Evolutionary conservation across 1,140 invertebrate species (phyloP), one percentile per base, ranked within the genome.

Genomic region (Diabrotica virgifera): DNA sequence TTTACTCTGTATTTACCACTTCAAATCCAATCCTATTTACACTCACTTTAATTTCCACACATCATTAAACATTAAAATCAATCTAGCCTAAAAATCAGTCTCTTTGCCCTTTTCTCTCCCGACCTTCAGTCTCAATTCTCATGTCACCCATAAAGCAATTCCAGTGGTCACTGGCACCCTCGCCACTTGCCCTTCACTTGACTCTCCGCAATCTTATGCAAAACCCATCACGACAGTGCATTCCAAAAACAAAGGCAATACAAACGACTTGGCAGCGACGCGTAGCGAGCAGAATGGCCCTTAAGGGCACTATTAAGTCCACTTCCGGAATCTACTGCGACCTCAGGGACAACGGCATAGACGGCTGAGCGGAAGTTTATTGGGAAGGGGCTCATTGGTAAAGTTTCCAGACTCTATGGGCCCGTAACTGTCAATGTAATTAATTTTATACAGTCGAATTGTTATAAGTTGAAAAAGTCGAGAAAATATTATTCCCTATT

Each of bases 231-330:
- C 40, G 40, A 46, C 40, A 6, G 40, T 36, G 53, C 13, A 24
- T 55, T 24, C 53, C 9, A 55, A 35, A 60, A 60, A 60, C 46
- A 50, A 52, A 24, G 59, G 40, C 40, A 60, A 50, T 60, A 52
- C 13, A 38, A 60, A 35, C n/a, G 50, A 36, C 50, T 60, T 51
- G 13, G 59, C 59, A 50, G 35, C 35, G 56, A 46, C 40, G 40
- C 55, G 59, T 10, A 12, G 11, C 59, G 50, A 38, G 10, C 52
- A 14, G 60, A 62, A 62, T 62, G 35, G 60, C 46, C 60, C 60
- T 54, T 54, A 35, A 62, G 60, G 60, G 60, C 51, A 36, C 60
- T 54, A 54, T 62, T 62, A 54, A 62, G 60, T 55, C 52, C 60
- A 62, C 52, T 53, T 62, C 60, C 60, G 52, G 52, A 62, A n/a